Conservation (phyloP, 2,888 invertebrate species). For the Stenchaetothrips biformis region DNA sequence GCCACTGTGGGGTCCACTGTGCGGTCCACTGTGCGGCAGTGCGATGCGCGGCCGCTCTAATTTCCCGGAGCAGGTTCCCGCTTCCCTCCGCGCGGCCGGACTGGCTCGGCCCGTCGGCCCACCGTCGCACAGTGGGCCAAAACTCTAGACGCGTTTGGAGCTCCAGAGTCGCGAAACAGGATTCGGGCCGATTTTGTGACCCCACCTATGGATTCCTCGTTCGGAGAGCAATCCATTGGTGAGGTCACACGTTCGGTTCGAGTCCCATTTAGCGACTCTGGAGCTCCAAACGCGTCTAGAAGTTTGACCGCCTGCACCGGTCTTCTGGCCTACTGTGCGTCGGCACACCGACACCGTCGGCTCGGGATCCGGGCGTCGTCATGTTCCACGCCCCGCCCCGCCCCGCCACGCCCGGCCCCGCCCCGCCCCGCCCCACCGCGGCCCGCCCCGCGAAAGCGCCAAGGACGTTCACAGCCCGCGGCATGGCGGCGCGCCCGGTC, state of each 20-base stretch:
- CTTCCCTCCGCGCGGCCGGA: background rate
- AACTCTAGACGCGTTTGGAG: too few relatives aligned
- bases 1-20: background rate
- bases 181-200: too few relatives aligned
- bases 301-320: too few relatives aligned
- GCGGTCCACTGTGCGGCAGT: background rate
- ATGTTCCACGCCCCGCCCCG: background rate
- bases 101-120: background rate
- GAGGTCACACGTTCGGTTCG: too few relatives aligned
- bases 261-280: too few relatives aligned
- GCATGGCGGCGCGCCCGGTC: background rate
- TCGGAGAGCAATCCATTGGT: too few relatives aligned
- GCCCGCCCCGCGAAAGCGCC: background rate
- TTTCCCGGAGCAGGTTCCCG: background rate
- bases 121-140: too few relatives aligned
- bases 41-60: background rate
- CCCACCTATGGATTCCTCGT: too few relatives aligned
- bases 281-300: too few relatives aligned
- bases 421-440: background rate
- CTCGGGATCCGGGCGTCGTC: background rate
- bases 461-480: background rate
- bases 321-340: background rate
- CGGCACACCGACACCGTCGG: background rate
- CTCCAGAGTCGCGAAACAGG: too few relatives aligned
- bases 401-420: background rate